Conservation (phyloP, 2,113 vertebrate genomes). For the Sula dactylatra region DNA sequence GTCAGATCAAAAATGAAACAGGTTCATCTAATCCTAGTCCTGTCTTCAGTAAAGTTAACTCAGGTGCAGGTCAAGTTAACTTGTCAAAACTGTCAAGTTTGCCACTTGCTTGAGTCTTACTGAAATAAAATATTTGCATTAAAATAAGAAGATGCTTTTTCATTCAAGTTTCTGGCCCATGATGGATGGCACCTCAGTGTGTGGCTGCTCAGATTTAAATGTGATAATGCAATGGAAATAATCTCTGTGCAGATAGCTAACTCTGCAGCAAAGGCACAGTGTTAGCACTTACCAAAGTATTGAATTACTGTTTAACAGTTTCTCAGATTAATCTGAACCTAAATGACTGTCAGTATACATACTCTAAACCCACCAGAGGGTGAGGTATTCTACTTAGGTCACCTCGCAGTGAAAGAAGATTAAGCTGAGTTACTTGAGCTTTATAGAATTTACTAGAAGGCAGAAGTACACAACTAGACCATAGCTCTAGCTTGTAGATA, state of each 20-base stretch:
- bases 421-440: neutral
- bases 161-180: neutral
- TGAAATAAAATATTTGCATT: neutral
- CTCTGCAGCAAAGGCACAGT: neutral
- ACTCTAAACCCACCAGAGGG: neutral
- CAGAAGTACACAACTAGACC: neutral
- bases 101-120: neutral
- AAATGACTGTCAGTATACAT: neutral
- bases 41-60: neutral
- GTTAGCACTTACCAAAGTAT: neutral
- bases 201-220: neutral
- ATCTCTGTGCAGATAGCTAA: neutral
- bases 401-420: neutral
- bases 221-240: neutral
- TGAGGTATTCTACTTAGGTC: neutral
- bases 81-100: neutral
- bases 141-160: neutral
- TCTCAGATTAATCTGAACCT: neutral
- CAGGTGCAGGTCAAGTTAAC: neutral
- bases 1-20: neutral
- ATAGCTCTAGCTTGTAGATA: neutral
- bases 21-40: neutral
- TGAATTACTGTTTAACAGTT: neutral
- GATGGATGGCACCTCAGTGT: neutral
- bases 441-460: neutral